Percentiles rank a stretch among this genome's conserved stretches.
Conservation (phyloP, 2,888 invertebrate genomes). For the Acanthosepion pharaonis region DNA sequence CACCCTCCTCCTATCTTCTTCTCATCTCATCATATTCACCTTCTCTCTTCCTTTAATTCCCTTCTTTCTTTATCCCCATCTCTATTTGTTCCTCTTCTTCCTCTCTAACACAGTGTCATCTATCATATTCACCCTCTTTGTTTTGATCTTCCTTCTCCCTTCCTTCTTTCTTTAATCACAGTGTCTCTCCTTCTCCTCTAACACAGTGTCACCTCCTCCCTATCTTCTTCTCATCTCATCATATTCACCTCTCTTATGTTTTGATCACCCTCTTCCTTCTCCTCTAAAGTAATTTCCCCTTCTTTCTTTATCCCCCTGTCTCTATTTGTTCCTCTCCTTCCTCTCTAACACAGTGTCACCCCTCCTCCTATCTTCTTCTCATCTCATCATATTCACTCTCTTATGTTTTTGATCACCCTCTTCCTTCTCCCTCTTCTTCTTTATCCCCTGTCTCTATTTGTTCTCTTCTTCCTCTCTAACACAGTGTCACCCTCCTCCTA, state of each 20-base stretch:
- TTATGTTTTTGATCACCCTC: background rate
- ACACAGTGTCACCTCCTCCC: background rate
- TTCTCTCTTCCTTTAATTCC: too few species aligned
- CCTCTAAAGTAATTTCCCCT: background rate
- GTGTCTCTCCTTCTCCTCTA: background rate
- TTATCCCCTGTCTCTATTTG: background rate
- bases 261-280: background rate
- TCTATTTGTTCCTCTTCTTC: too few species aligned
- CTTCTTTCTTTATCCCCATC: too few species aligned
- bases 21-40: too few species aligned
- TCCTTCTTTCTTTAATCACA: too few species aligned
- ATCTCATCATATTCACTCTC: background rate
- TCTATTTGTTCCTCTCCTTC: background rate
- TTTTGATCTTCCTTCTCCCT: too few species aligned
- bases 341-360: too few species aligned
- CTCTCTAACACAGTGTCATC: too few species aligned
- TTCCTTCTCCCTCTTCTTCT: background rate
- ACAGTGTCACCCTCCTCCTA: background rate
- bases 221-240: background rate
- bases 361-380: background rate
- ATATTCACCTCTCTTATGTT: too few species aligned
- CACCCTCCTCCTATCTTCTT: background rate
- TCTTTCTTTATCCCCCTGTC: background rate
- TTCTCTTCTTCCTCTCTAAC: background rate
- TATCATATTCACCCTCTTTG: too few species aligned